phyloP scores from a whole-genome alignment of 2,797 vertebrate genomes.

The Semotilus atromaculatus region DNA sequence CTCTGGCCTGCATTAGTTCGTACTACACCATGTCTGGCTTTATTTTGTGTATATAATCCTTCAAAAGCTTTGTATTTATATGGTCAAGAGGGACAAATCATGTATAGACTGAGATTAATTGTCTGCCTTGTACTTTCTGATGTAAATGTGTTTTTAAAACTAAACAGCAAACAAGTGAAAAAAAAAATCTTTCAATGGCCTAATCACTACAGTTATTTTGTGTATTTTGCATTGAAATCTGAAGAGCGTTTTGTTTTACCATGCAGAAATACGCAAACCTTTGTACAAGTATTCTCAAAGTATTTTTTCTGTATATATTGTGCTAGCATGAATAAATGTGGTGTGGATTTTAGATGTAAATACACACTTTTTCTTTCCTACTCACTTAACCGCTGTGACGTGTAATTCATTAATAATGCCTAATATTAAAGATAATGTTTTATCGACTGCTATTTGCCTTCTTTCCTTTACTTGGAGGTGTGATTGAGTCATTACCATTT shows the following conservation, averaged over 20 bases:
- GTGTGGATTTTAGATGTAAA: constrained; percentile 94
- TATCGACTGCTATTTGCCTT: constrained; percentile 67
- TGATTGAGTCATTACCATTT: not conserved
- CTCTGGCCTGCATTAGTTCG: constrained; percentile 55
- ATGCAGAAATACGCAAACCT: constrained; percentile 65
- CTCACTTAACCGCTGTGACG: constrained; percentile 90
- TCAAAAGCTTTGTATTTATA: constrained; percentile 88
- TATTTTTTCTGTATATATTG: constrained; percentile 89
- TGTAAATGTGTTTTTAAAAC: constrained; percentile 91
- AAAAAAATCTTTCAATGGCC: constrained; percentile 79
- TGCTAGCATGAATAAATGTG: constrained; percentile 93
- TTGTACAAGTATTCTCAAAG: constrained; percentile 84
- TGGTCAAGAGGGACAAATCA: constrained; percentile 84
- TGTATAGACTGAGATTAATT: constrained; percentile 84
- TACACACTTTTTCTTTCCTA: constrained; percentile 83
- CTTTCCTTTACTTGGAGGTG: not conserved
- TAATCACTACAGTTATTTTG: constrained; percentile 82
- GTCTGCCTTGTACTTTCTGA: constrained; percentile 88
- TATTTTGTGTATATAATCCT: constrained; percentile 80
- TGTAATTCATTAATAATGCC: constrained; percentile 93
- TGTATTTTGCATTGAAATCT: constrained; percentile 87
- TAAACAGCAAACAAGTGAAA: constrained; percentile 67
- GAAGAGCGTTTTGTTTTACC: constrained; percentile 78
- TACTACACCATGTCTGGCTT: constrained; percentile 54
- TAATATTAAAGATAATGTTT: constrained; percentile 80